phyloP scores from a whole-genome alignment of 2,113 vertebrate species.

The Muntiacus reevesi region DNA sequence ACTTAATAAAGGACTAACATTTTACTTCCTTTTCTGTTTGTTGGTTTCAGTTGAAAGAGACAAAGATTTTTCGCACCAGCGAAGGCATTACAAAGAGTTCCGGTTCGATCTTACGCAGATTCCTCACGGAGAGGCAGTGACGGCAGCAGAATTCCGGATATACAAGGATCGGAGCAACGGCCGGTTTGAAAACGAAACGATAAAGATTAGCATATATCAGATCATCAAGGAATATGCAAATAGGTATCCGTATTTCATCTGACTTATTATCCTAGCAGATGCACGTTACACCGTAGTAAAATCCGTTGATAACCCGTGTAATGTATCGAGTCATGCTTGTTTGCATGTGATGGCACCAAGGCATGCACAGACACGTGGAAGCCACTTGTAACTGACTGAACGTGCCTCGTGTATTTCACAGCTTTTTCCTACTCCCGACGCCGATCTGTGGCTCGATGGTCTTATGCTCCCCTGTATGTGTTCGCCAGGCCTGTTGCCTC shows the following conservation, averaged over 20 bases:
- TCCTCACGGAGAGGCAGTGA: conserved; percentile 95
- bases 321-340: neutral
- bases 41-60: conserved; percentile 93
- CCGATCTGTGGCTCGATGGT: neutral
- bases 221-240: conserved; percentile 96
- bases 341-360: neutral
- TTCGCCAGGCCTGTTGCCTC: neutral
- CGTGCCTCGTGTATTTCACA: neutral
- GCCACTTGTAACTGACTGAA: neutral
- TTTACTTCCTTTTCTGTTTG: conserved; percentile 29
- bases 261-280: neutral
- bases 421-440: neutral
- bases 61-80: conserved; percentile 97
- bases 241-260: conserved; percentile 82
- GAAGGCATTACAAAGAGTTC: conserved; percentile 98
- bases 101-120: conserved; percentile 99
- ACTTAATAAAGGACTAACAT: conserved; percentile 52
- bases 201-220: conserved; percentile 96
- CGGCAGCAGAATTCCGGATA: conserved; percentile 96
- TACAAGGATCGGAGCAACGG: conserved; percentile 94
- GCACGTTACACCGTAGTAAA: neutral
- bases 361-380: neutral
- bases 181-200: conserved; percentile 93
- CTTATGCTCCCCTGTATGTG: neutral
- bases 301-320: neutral